A percentile compares a stretch with the other conserved stretches of the same genome.
These are phyloP conservation scores for Xylocopa sonorina DNA, from an alignment of 1,140 invertebrate species.

Conservation along the genomic window DNA sequence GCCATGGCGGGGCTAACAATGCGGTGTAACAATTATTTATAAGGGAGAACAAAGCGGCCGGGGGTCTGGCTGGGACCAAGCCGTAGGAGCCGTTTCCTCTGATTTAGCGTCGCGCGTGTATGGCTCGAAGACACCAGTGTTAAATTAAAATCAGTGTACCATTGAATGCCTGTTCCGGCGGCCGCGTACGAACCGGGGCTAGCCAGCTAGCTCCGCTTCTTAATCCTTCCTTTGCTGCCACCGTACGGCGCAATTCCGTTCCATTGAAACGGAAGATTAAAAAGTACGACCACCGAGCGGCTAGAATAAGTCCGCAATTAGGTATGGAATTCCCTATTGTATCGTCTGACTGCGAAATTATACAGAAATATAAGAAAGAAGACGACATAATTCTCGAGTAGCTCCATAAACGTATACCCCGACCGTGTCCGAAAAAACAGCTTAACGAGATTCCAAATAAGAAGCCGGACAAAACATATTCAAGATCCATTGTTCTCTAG, in stretches of 20 bases:
- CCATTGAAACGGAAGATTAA: constrained; percentile 27
- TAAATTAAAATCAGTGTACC: constrained; percentile 46
- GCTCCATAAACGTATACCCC: neutral
- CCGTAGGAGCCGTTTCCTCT: neutral
- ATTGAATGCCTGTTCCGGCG: constrained; percentile 11
- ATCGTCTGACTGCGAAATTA: neutral
- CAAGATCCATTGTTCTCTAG: neutral
- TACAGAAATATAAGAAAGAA: neutral
- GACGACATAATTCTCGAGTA: neutral
- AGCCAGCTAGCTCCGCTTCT: constrained; percentile 1
- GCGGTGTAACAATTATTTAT: constrained; percentile 57
- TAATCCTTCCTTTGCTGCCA: constrained; percentile 6
- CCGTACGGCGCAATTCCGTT: neutral
- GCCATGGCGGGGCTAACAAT: constrained; percentile 33
- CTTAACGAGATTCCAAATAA: neutral
- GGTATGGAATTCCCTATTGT: neutral
- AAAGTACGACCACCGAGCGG: neutral
- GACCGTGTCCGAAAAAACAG: neutral
- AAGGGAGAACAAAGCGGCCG: constrained; percentile 24
- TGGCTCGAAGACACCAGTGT: constrained; percentile 24
- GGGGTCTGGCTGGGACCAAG: neutral
- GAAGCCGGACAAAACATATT: neutral
- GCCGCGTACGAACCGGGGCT: no score
- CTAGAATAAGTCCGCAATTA: neutral
- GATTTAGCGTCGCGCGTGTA: constrained; percentile 19